Evolutionary conservation across 1,140 invertebrate genomes (phyloP).

Genomic region (Drosophila hydei): DNA sequence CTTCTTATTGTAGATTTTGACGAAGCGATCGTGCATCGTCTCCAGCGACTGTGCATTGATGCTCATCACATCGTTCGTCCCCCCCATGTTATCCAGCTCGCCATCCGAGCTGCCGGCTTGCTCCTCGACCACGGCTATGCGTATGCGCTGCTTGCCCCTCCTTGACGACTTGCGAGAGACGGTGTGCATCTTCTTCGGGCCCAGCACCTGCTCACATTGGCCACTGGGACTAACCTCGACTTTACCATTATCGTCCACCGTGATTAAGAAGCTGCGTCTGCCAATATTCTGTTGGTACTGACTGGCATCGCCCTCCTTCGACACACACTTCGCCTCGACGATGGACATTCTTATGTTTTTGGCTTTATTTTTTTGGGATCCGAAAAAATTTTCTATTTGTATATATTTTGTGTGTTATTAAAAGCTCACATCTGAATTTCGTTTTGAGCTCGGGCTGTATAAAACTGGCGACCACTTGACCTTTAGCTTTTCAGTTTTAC

Average conservation of each 20-base stretch:
- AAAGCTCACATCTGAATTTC: slow-evolving; percentile 7
- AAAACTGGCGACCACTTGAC: neutral
- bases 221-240: slow-evolving; percentile 34
- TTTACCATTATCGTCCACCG: slow-evolving; percentile 36
- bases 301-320: neutral
- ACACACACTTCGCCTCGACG: slow-evolving; percentile 16
- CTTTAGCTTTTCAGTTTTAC: neutral
- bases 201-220: neutral
- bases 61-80: neutral
- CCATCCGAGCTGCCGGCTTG: slow-evolving; percentile 2
- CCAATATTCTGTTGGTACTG: slow-evolving; percentile 1
- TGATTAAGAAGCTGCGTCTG: slow-evolving; percentile 44
- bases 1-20: slow-evolving; percentile 41
- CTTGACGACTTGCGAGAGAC: neutral
- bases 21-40: slow-evolving; percentile 20
- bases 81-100: neutral
- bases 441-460: neutral
- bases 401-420: neutral
- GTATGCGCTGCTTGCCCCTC: slow-evolving; percentile 18
- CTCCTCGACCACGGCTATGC: slow-evolving; percentile 46
- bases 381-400: slow-evolving; percentile 14
- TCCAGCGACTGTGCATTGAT: slow-evolving; percentile 13
- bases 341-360: slow-evolving; percentile 16
- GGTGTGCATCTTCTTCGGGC: neutral
- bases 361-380: slow-evolving; percentile 17